Base-by-base conservation (phyloP, 2,113 vertebrate genomes). In the Scopus umbretta region DNA sequence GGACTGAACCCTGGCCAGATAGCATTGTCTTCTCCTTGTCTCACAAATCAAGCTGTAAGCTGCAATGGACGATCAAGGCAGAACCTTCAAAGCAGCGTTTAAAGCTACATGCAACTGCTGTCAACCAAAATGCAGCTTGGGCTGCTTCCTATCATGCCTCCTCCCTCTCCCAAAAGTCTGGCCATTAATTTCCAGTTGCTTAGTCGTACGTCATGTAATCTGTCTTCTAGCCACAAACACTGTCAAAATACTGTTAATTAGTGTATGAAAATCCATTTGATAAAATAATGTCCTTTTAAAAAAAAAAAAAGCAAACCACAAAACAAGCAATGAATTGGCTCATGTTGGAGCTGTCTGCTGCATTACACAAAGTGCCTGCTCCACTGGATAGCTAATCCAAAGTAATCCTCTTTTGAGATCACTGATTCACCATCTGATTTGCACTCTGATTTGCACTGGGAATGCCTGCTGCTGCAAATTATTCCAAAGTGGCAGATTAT, bases 341-440 rank as follows among this genome's bases (percentile, higher is more conserved):
- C 59, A 62, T 1, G 1, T 38, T 67, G 59, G 79, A 94, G 38
- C 61, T 84, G 65, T 79, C 79, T 96, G 87, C 62, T 91, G 79
- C n/a, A 63, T 89, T 92, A 67, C 34, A 91, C 83, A 91, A 96
- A 97, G 81, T 88, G 80, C 65, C 79, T 90, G 84, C 78, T 92
- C 96, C 85, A 66, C 72, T 92, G 67, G 53, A 91, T 49, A 85
- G 42, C 75, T 97, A 96, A 97, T 95, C 92, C 93, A 63, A 76
- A 92, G 62, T 94, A 96, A 97, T 97, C 92, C 94, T 86, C 94
- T 94, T 97, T 90, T 78, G 73, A 88, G 67, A 96, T 94, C 84
- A 84, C 67, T 1, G 4, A 80, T 75, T 91, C 88, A 61, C 50
- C 73, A 82, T 91, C 75, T 92, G 91, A 96, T 94, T 86, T 92